Evolutionary conservation across 2,797 vertebrate species (phyloP), one percentile per base, ranked within the genome.

Genomic region (Melanotaenia pygmaea): DNA sequence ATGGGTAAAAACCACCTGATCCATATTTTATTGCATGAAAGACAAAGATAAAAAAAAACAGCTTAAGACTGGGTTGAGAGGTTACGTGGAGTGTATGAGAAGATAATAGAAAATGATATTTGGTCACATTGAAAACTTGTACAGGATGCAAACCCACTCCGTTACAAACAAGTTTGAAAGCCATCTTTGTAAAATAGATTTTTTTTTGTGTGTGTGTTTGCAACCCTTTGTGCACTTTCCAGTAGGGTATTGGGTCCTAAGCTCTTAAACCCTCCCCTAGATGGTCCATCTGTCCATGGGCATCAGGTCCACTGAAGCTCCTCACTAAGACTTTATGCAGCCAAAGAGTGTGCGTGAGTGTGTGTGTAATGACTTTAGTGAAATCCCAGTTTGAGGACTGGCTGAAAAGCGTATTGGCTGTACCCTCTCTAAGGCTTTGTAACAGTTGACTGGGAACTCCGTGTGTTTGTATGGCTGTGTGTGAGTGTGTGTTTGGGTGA

Each of bases 231-330:
- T 88, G 73, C 71, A 59, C 80, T 79, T 64, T 88, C 88, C 84
- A 88, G 82, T 71, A 78, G 80, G 85, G 75, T 88, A 78, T 82
- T 84, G 88, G 89, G 80, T 85, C 81, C 81, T 86, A 91, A 93
- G 88, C 90, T 87, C 64, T 74, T 90, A 93, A 94, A 91, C 71
- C 86, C 76, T 76, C 77, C 83, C 62, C 87, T 68, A 72, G 87
- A 86, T 83, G 83, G 69, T 77, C 81, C 68, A 68, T 88, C 89
- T 89, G 87, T 88, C 86, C 84, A 71, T 84, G 86, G 83, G 77
- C 80, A 78, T 64, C 76, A 57, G 80, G 77, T 87, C 81, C 74
- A 61, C 76, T 74, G 86, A 86, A 87, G 81, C 88, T 80, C 78
- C 83, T 53, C 51, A 76, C 63, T 76, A 72, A 86, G 78, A 76